phyloP scores from a whole-genome alignment of 2,113 vertebrate species.

The Proterorhinus semilunaris region DNA sequence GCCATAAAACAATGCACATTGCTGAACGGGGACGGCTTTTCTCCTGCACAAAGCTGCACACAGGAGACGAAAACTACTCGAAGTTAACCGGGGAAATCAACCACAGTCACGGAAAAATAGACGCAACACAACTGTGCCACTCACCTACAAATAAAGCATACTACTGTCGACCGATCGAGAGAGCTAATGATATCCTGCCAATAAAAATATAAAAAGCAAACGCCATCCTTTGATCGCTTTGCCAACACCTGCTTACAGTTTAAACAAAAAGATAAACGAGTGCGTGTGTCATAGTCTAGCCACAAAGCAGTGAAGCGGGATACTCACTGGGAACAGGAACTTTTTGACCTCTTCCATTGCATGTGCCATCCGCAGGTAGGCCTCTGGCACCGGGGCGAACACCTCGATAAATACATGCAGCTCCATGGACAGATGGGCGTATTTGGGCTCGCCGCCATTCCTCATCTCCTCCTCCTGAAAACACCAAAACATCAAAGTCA shows the following conservation, averaged over 20 bases:
- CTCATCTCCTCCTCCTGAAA: constrained; percentile 90
- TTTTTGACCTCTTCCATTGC: constrained; percentile 99
- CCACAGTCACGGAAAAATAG: no score
- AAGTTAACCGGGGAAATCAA: no score
- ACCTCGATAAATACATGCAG: constrained; percentile 98
- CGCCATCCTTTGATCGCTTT: neutral
- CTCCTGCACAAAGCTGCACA: no score
- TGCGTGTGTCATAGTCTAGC: neutral
- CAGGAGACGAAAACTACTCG: no score
- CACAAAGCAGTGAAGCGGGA: neutral
- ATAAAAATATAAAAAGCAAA: neutral
- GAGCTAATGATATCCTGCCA: neutral
- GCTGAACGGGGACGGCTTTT: no score
- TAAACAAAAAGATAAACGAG: neutral
- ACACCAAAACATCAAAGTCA: constrained; percentile 1
- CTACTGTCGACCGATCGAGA: neutral
- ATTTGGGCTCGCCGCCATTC: constrained; percentile 94
- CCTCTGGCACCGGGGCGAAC: constrained; percentile 93
- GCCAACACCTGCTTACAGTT: neutral
- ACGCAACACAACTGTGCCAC: no score
- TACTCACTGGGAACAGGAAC: constrained; percentile 91
- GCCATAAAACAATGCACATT: no score
- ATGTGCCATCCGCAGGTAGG: constrained; percentile 95
- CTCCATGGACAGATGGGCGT: constrained; percentile 94
- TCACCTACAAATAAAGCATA: neutral